These are phyloP conservation scores for Ylistrum balloti DNA, from an alignment of 1,140 invertebrate species.

Conservation along the genomic window DNA sequence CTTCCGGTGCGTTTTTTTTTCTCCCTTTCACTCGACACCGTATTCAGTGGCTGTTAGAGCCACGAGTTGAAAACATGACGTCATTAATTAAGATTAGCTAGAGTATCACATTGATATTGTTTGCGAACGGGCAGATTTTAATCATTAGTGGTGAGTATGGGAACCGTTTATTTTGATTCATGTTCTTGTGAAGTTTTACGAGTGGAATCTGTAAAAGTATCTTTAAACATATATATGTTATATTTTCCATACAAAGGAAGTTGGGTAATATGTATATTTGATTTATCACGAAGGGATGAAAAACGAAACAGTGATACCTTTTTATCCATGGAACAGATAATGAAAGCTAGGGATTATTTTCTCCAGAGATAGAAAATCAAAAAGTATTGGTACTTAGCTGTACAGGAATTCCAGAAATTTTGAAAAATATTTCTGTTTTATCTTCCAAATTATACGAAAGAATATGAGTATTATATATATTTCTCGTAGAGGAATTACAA, in stretches of 20 bases:
- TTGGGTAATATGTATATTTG: background rate
- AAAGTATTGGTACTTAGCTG: no score
- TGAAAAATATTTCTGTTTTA: no score
- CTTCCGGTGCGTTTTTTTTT: background rate
- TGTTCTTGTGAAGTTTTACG: background rate
- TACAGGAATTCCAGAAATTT: no score
- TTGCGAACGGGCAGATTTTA: background rate
- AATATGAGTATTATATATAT: background rate
- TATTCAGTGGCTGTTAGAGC: background rate
- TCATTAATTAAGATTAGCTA: background rate
- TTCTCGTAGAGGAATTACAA: background rate
- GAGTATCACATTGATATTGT: background rate
- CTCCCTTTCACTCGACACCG: background rate
- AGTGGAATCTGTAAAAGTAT: no score
- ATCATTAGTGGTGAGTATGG: background rate
- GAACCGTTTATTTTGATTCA: background rate
- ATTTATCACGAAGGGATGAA: background rate
- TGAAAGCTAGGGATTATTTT: no score
- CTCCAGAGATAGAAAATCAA: no score
- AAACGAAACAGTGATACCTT: no score
- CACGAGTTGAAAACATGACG: background rate
- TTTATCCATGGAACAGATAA: no score
- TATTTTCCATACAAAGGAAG: no score
- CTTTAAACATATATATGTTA: no score
- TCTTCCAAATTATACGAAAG: no score